phyloP scores from a whole-genome alignment of 2,888 invertebrate species.

The Pheosia gnoma region DNA sequence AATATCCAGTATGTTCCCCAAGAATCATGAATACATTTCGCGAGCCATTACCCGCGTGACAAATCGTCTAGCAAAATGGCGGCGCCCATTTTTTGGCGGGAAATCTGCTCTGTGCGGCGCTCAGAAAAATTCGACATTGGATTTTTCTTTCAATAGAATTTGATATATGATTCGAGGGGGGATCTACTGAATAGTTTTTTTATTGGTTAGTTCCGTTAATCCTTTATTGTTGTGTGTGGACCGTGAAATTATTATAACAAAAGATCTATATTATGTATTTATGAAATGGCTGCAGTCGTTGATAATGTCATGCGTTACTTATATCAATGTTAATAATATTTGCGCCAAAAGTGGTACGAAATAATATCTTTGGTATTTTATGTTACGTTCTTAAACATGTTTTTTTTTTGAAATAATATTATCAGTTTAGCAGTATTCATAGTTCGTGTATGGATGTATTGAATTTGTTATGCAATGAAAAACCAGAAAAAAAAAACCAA shows the following conservation, averaged over 20 bases:
- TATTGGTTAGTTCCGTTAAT: constrained; percentile 64
- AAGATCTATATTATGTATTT: constrained; percentile 12
- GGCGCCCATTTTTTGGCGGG: constrained; percentile 69
- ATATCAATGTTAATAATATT: no score
- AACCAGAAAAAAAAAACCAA: no score
- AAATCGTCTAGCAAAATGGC: constrained; percentile 82
- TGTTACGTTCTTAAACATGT: no score
- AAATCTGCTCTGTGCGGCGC: constrained; percentile 58
- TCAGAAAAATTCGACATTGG: constrained; percentile 64
- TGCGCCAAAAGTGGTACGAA: no score
- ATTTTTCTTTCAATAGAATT: constrained; percentile 72
- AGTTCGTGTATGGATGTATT: no score
- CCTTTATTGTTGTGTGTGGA: constrained; percentile 61
- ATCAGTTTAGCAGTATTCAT: no score
- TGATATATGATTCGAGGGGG: constrained; percentile 65
- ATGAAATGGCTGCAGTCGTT: not conserved
- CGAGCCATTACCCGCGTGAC: constrained; percentile 86
- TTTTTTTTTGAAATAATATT: no score
- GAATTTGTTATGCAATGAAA: no score
- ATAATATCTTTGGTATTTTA: no score
- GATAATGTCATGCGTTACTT: no score
- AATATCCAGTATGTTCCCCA: constrained; percentile 9
- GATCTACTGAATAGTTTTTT: constrained; percentile 59
- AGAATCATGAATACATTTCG: constrained; percentile 79
- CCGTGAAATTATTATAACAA: constrained; percentile 42